Percentiles rank a stretch among this genome's conserved stretches.
phyloP scores from a whole-genome alignment of 1,140 invertebrate species.

The Tyrophagus putrescentiae region DNA sequence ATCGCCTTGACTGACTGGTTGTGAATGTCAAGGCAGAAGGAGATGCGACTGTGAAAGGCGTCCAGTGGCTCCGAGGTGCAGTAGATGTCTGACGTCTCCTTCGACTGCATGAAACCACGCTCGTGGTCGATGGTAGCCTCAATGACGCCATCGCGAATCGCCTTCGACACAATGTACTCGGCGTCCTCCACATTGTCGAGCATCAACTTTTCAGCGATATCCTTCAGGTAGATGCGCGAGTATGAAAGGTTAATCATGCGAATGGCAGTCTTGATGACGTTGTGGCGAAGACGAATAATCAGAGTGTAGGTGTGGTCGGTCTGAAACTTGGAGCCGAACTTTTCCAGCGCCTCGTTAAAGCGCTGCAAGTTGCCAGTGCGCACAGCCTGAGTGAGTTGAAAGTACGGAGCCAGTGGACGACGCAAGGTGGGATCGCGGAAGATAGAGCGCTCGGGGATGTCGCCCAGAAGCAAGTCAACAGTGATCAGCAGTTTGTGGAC shows the following conservation, averaged over 20 bases:
- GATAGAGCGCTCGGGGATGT: constrained; percentile 70
- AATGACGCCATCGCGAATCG: constrained; percentile 96
- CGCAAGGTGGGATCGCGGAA: constrained; percentile 68
- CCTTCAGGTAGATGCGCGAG: constrained; percentile 81
- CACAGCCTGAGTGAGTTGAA: constrained; percentile 93
- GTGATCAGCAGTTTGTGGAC: constrained; percentile 88
- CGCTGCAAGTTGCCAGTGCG: constrained; percentile 79
- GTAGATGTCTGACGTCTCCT: constrained; percentile 92
- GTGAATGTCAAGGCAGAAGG: constrained; percentile 91
- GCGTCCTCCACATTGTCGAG: constrained; percentile 91
- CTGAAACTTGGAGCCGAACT: constrained; percentile 67
- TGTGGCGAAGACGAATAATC: constrained; percentile 83
- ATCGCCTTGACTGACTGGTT: constrained; percentile 85
- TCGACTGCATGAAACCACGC: constrained; percentile 88
- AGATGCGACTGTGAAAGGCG: constrained; percentile 93
- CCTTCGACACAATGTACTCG: constrained; percentile 97
- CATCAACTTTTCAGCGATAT: constrained; percentile 83
- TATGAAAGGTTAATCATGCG: constrained; percentile 91
- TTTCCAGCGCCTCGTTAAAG: constrained; percentile 84
- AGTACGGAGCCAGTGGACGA: constrained; percentile 78
- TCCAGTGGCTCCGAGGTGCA: constrained; percentile 88
- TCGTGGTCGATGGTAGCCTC: constrained; percentile 91
- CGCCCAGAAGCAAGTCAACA: constrained; percentile 85
- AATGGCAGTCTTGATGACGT: constrained; percentile 98
- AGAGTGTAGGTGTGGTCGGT: constrained; percentile 84